A percentile compares a stretch with the other conserved stretches of the same genome.
Conservation (phyloP, 2,797 vertebrate species). For the Bryconaethiops microstoma region DNA sequence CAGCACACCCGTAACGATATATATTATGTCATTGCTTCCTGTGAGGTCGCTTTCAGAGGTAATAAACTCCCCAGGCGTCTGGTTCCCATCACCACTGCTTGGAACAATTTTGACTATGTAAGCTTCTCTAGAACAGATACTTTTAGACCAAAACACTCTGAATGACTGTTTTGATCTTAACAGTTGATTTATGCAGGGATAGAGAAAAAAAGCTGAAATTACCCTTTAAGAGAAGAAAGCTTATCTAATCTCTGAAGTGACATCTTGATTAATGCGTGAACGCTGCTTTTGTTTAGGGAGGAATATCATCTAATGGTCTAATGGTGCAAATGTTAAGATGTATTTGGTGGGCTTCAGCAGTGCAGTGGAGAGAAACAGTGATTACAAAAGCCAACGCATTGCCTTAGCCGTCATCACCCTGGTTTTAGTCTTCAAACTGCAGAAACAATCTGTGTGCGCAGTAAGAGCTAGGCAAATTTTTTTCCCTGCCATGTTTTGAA, state of each 20-base stretch:
- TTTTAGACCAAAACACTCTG: not conserved
- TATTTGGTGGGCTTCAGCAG: conserved; percentile 2
- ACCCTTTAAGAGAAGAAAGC: not conserved
- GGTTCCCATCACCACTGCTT: not conserved
- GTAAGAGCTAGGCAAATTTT: conserved; percentile 43
- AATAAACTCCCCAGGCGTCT: not conserved
- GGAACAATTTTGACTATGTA: not conserved
- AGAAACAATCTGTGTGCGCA: conserved; percentile 42
- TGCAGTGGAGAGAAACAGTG: not conserved
- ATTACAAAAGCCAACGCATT: conserved; percentile 30
- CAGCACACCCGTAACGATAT: not conserved
- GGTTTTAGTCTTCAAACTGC: conserved; percentile 39
- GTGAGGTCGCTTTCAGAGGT: not conserved
- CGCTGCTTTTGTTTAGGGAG: conserved; percentile 23
- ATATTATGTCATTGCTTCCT: not conserved
- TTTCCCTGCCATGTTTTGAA: conserved; percentile 44
- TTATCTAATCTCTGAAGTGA: conserved; percentile 7
- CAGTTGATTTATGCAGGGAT: not conserved
- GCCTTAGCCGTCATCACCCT: conserved; percentile 26
- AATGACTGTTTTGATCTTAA: not conserved
- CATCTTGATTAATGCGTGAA: conserved; percentile 11
- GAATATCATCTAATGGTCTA: not conserved
- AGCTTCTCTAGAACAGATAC: not conserved
- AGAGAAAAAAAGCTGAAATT: not conserved
- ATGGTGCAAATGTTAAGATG: not conserved